Conservation (phyloP, 2,888 invertebrate genomes). For the Meandrusa payeni region DNA sequence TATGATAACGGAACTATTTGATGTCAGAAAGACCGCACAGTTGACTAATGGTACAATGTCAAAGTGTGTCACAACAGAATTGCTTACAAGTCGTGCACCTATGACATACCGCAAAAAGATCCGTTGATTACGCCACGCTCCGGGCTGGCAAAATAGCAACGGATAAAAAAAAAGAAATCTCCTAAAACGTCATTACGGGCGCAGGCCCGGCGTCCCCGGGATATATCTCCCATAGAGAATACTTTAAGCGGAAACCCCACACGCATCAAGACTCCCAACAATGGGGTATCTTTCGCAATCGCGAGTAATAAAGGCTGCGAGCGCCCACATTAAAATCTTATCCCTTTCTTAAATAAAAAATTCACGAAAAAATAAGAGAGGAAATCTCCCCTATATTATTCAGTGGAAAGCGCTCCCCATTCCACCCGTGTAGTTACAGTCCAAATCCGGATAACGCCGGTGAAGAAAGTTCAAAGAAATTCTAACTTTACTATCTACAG, state of each 20-base stretch:
- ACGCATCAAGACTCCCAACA: constrained; percentile 71
- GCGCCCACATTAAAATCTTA: constrained; percentile 80
- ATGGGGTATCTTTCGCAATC: constrained; percentile 71
- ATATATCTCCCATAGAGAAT: constrained; percentile 67
- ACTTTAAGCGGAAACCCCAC: constrained; percentile 76
- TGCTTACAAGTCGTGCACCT: no score
- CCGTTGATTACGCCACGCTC: constrained; percentile 35
- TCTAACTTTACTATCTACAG: constrained; percentile 59
- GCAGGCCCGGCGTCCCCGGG: constrained; percentile 45
- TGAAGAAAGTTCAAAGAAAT: constrained; percentile 60
- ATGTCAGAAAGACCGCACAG: no score
- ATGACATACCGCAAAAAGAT: constrained; percentile 33
- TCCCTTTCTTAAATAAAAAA: constrained; percentile 81
- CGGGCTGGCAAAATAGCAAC: constrained; percentile 38
- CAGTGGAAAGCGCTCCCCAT: constrained; percentile 55
- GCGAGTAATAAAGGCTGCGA: constrained; percentile 72
- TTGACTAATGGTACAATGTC: no score
- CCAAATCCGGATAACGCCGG: constrained; percentile 35
- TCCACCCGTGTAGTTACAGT: constrained; percentile 39
- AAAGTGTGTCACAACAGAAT: background rate
- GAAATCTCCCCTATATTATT: constrained; percentile 75
- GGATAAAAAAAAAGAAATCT: constrained; percentile 45
- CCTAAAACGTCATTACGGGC: constrained; percentile 65
- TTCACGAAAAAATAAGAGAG: constrained; percentile 78
- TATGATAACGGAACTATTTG: no score